A percentile compares a stretch with the other conserved stretches of the same genome.
Conservation (phyloP, 2,888 invertebrate species). For the Meteorus colon region DNA sequence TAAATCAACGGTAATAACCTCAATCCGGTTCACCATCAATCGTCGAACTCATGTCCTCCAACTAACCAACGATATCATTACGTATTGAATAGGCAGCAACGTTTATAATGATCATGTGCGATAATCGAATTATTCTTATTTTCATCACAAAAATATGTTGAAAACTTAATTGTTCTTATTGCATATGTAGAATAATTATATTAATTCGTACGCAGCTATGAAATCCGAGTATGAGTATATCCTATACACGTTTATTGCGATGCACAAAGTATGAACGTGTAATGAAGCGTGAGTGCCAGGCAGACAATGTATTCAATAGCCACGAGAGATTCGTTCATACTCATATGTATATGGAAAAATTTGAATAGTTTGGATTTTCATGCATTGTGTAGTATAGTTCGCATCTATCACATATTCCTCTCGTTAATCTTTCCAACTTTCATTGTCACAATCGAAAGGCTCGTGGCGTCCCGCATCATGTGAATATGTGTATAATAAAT, state of each 20-base stretch:
- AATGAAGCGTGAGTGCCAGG: slow-evolving; percentile 50
- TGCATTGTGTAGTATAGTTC: not conserved
- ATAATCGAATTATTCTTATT: too few relatives aligned
- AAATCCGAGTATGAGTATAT: slow-evolving; percentile 22
- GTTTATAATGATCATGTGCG: too few relatives aligned
- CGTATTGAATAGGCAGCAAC: not conserved
- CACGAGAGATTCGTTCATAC: slow-evolving; percentile 44
- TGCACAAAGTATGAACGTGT: slow-evolving; percentile 55
- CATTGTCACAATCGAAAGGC: not conserved
- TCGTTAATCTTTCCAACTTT: not conserved
- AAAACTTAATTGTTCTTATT: not conserved
- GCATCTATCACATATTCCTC: not conserved
- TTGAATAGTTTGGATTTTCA: slow-evolving; percentile 17
- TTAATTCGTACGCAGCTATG: slow-evolving; percentile 46
- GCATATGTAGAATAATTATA: slow-evolving; percentile 28
- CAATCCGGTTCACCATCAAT: slow-evolving; percentile 31
- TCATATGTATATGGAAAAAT: not conserved
- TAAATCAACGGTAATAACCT: slow-evolving; percentile 47
- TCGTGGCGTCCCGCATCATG: not conserved
- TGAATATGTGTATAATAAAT: not conserved
- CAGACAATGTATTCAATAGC: slow-evolving; percentile 46
- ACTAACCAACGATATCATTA: slow-evolving; percentile 35
- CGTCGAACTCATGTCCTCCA: slow-evolving; percentile 36
- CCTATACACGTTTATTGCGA: slow-evolving; percentile 51
- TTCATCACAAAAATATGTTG: too few relatives aligned